Conservation (phyloP, 2,113 vertebrate species). For the Aldabrachelys gigantea region DNA sequence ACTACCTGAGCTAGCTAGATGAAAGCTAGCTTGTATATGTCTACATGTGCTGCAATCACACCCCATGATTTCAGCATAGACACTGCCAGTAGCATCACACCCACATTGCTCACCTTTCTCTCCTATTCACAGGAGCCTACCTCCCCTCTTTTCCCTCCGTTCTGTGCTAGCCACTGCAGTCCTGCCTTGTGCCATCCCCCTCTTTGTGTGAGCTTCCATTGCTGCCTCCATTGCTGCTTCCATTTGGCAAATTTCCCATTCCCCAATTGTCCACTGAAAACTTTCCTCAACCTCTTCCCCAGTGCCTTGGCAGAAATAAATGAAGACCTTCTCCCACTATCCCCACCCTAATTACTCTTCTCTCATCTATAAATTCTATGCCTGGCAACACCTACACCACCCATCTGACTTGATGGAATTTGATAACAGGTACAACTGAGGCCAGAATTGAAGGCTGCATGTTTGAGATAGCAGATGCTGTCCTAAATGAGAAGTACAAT, state of each 20-base stretch:
- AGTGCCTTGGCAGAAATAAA: not conserved
- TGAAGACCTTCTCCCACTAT: not conserved
- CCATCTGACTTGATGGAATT: not conserved
- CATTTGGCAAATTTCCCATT: slow-evolving; percentile 6
- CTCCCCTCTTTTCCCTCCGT: not conserved
- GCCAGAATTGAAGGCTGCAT: not conserved
- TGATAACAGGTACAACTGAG: not conserved
- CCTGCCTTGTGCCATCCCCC: not conserved
- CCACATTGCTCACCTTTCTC: not conserved
- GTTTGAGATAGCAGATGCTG: not conserved
- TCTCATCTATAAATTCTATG: not conserved
- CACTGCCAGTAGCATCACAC: not conserved
- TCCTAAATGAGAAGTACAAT: not conserved
- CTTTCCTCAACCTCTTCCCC: not conserved
- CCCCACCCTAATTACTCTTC: not conserved
- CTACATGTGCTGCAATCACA: too few relatives aligned
- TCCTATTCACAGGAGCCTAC: not conserved
- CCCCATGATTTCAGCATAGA: too few relatives aligned
- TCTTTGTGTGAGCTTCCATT: too few relatives aligned
- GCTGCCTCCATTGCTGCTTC: not conserved
- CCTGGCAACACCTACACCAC: not conserved
- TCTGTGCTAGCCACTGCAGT: not conserved
- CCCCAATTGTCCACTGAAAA: not conserved
- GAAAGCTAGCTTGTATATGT: too few relatives aligned
- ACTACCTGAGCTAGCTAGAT: too few relatives aligned